Evolutionary conservation across 1,140 invertebrate genomes (phyloP).

Genomic region (Drosophila pachea): DNA sequence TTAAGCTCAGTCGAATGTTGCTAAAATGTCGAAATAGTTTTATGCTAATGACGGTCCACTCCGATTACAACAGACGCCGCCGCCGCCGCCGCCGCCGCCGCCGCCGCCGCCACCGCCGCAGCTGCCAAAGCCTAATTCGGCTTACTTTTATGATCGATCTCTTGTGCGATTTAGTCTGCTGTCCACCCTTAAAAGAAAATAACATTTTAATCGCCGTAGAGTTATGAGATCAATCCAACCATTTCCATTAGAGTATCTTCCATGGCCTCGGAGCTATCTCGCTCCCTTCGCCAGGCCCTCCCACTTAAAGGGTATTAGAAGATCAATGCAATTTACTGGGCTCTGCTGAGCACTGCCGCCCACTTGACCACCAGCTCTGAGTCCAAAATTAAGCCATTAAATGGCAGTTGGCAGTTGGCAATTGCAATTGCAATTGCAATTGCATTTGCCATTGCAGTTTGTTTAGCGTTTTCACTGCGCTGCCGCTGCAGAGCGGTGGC

Average conservation of each 20-base stretch:
- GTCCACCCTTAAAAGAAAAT: no score
- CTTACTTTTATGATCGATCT: neutral
- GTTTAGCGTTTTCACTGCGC: conserved; percentile 54
- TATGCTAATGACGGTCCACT: conserved; percentile 62
- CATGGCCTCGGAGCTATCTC: neutral
- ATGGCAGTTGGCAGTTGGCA: conserved; percentile 44
- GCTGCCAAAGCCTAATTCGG: conserved; percentile 17
- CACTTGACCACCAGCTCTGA: conserved; percentile 32
- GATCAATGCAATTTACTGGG: conserved; percentile 5
- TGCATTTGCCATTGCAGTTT: conserved; percentile 50
- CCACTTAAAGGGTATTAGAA: neutral
- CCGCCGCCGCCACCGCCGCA: conserved; percentile 17
- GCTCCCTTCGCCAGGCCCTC: no score
- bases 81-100: conserved; percentile 14
- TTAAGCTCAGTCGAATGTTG: conserved; percentile 44
- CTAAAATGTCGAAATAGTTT: conserved; percentile 46
- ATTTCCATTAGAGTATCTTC: neutral
- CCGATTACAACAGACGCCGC: conserved; percentile 55
- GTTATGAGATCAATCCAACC: no score
- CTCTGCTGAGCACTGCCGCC: conserved; percentile 34
- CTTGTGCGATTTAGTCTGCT: neutral
- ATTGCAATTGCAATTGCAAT: neutral
- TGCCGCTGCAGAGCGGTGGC: conserved; percentile 26
- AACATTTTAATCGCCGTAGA: no score
- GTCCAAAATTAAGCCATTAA: conserved; percentile 68